Conservation (phyloP, 2,888 invertebrate genomes). For the Buathra laborator region DNA sequence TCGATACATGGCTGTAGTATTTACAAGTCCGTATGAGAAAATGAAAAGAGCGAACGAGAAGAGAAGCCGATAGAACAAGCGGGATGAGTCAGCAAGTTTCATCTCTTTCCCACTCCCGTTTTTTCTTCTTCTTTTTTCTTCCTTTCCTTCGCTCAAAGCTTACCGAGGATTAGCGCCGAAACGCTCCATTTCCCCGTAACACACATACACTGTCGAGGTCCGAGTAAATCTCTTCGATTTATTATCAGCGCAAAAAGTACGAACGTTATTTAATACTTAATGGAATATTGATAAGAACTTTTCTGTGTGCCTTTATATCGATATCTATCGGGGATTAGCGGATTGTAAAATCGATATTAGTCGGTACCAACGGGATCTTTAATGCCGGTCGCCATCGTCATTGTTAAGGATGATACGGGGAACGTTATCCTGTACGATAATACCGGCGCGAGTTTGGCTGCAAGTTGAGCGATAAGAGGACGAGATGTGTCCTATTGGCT, state of each 20-base stretch:
- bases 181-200: constrained; percentile 57
- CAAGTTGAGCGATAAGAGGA: constrained; percentile 57
- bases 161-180: constrained; percentile 70
- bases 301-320: not conserved
- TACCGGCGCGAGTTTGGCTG: constrained; percentile 51
- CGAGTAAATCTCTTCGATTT: constrained; percentile 52
- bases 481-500: constrained; percentile 45
- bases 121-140: constrained; percentile 6
- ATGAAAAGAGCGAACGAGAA: constrained; percentile 48
- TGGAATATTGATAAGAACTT: constrained; percentile 20
- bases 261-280: constrained; percentile 21
- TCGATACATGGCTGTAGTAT: constrained; percentile 66
- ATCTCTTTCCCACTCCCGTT: not conserved
- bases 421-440: constrained; percentile 42
- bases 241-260: constrained; percentile 30
- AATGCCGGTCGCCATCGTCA: constrained; percentile 18
- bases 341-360: constrained; percentile 31
- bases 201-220: constrained; percentile 30
- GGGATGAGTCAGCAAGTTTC: constrained; percentile 67
- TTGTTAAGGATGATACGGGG: constrained; percentile 32
- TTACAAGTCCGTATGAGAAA: constrained; percentile 64
- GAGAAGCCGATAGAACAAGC: constrained; percentile 26
- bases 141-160: constrained; percentile 55
- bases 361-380: not conserved
- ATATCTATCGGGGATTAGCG: not conserved